phyloP scores from a whole-genome alignment of 2,797 vertebrate genomes.

The Gallinago nigripennis region DNA sequence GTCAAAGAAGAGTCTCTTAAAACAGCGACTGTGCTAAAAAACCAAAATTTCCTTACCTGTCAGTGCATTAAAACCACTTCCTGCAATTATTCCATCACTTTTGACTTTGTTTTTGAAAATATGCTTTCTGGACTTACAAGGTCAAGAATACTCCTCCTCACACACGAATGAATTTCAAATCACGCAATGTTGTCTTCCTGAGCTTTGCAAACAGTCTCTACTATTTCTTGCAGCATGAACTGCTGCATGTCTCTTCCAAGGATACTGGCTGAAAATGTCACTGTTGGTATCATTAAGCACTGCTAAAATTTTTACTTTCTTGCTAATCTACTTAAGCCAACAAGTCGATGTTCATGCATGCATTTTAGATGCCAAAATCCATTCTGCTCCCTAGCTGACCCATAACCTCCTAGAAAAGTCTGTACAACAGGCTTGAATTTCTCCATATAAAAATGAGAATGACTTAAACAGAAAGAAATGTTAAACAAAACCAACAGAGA shows the following conservation, averaged over 20 bases:
- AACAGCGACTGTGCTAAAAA: background rate
- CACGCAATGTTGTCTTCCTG: background rate
- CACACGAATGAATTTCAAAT: background rate
- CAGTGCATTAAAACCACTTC: background rate
- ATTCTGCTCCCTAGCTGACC: background rate
- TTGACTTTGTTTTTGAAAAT: background rate
- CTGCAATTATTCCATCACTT: background rate
- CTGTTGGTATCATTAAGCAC: background rate
- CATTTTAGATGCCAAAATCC: background rate
- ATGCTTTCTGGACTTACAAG: background rate
- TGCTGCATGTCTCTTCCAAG: background rate
- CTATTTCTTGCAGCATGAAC: background rate
- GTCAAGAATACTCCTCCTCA: background rate
- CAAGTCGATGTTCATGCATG: background rate
- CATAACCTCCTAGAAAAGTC: background rate
- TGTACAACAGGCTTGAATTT: background rate
- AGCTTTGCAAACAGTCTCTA: background rate
- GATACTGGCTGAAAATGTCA: background rate
- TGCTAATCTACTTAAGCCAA: background rate
- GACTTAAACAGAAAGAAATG: background rate
- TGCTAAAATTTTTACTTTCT: background rate
- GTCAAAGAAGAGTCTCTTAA: background rate
- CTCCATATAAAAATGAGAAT: background rate
- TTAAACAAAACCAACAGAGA: background rate
- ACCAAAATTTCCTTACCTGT: background rate